Evolutionary conservation across 2,888 invertebrate genomes (phyloP), one percentile per base, ranked within the genome.

Genomic region (Hirtodrosophila duncani): DNA sequence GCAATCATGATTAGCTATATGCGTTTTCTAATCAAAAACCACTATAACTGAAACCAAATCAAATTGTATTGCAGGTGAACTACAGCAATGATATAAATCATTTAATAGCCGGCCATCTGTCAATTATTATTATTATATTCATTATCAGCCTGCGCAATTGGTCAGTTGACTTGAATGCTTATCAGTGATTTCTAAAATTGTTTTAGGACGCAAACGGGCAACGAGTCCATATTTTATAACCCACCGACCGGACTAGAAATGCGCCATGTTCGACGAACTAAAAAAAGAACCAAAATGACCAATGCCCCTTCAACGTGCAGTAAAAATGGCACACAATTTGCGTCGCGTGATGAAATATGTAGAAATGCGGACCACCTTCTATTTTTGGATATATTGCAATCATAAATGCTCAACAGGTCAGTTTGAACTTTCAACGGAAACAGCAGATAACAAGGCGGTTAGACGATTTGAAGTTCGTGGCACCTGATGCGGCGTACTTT

Each of bases 131-230:
- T 59, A 63, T 59, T 51, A 41, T 34, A 18, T 14, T 4, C 43
- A 17, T 37, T 59, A 63, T 59, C 53, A 41, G 38, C 21, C 14
- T 4, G 21, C n/a, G 16, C 21, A 43, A 45, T 44, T 78, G 64
- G 68, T 70, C 71, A 71, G 52, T 52, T 52, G 55, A 56, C 60
- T 18, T 31, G 24, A 36, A 36, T 37, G 45, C 51, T 79, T 71
- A 69, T 69, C 71, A 60, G 38, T 55, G 51, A 60, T 70, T 63
- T 55, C 9, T 11, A 17, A n/a, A 38, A 67, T 59, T 68, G 56
- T 68, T 56, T 51, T 70, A 45, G 62, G 45, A 16, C 11, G 18
- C 23, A 56, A 38, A 56, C 9, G 3, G 4, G 13, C 9, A 26
- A 17, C n/a, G 10, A 1, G 18, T 9, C 26, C 45, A 9, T 29